Evolutionary conservation across 2,113 vertebrate species (phyloP), one percentile per base, ranked within the genome.

Genomic region (Rhinolophus sinicus): DNA sequence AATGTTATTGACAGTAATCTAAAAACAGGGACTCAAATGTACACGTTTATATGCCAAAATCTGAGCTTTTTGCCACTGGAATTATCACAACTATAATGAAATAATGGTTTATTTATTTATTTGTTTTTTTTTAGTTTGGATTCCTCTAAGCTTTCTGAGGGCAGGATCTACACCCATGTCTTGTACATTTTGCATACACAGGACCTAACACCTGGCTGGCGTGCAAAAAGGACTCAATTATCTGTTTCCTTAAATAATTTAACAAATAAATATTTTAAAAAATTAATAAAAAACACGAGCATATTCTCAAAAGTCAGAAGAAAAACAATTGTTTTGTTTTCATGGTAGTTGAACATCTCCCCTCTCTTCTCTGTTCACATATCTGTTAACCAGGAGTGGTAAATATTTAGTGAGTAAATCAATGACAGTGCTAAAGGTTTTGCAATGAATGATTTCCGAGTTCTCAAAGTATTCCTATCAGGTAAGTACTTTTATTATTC

Each of bases 1-100:
- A 98, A 96, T 60, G 3, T 82, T 96, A 77, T 88, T 97, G 96
- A 93, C 3, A 0, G 78, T 94, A 88, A 88, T 81, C 93, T 93
- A 97, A 81, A 91, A 96, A 92, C 90, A 90, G 76, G 56, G 35
- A 44, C 50, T 86, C 78, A 83, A 40, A 69, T 88, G 15, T 44
- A 35, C 62, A 30, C 13, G 33, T 40, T n/a, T 58, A 72, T 3
- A 5, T 35, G 33, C 26, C 16, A 24, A 24, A 58, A 69, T 77
- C 3, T 65, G 56, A 92, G 5, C 30, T 24, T 18, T 50, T 80
- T 22, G 19, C 18, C 52, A 44, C 58, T 24, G 33, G 14, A 72
- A 21, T 92, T 90, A 60, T 0, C 22, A 40, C 11, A 84, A 19
- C n/a, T 60, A 2, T 52, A 70, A 91, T 50, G 0, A 96, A 80